Evolutionary conservation across 1,140 invertebrate genomes (phyloP).

Genomic region (Drosophila lowei): DNA sequence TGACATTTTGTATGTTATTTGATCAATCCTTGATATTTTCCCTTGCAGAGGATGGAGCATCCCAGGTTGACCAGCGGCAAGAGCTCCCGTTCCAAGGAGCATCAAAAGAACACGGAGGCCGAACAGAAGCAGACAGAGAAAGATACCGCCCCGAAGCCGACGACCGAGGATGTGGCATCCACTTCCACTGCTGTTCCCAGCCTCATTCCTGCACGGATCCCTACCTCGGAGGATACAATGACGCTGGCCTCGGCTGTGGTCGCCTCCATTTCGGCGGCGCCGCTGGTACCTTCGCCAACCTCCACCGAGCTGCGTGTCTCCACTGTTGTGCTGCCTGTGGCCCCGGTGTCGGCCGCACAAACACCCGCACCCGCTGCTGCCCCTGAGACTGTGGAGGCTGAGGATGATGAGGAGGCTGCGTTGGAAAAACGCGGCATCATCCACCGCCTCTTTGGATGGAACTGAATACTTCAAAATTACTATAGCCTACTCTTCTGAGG

Average conservation of each 20-base stretch:
- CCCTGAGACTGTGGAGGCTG: not conserved
- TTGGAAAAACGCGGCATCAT: constrained; percentile 7
- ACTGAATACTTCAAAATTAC: not conserved
- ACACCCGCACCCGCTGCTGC: not conserved
- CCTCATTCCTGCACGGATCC: not conserved
- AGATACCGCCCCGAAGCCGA: not conserved
- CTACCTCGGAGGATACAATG: constrained; percentile 24
- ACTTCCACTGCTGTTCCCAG: constrained; percentile 1
- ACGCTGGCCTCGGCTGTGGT: constrained; percentile 25
- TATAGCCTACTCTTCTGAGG: no score
- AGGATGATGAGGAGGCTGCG: not conserved
- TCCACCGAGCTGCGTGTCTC: no score
- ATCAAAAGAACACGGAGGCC: not conserved
- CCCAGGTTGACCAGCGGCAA: constrained; percentile 8
- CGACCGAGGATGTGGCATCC: not conserved
- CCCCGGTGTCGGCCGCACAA: not conserved
- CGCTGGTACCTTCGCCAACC: not conserved
- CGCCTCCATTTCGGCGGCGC: constrained; percentile 14
- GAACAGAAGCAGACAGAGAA: not conserved
- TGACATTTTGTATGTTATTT: no score
- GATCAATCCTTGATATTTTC: not conserved
- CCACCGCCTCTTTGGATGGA: constrained; percentile 16
- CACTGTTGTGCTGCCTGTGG: not conserved
- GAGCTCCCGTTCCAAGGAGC: not conserved
- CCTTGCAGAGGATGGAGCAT: constrained; percentile 6